These are phyloP conservation scores for Gymnoscopelus braueri DNA, from an alignment of 2,797 vertebrate genomes.

Conservation along the genomic window DNA sequence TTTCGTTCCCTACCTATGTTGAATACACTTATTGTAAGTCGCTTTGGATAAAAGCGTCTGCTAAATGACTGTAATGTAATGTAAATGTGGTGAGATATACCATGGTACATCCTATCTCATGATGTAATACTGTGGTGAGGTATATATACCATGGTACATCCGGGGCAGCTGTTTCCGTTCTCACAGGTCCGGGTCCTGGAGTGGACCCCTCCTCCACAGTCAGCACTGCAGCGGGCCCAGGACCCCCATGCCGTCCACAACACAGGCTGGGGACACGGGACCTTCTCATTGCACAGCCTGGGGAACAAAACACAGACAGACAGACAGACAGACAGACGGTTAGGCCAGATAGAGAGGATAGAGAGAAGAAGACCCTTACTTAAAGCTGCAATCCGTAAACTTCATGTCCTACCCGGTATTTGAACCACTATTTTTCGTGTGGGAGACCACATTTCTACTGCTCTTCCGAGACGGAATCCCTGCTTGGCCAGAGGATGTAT, in stretches of 20 bases:
- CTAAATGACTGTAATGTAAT: too few relatives aligned
- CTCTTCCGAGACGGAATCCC: too few relatives aligned
- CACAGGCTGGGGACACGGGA: conserved; percentile 87
- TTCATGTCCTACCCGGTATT: too few relatives aligned
- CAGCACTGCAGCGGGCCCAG: conserved; percentile 91
- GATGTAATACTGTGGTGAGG: conserved; percentile 74
- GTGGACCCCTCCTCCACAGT: conserved; percentile 93
- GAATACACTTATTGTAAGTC: too few relatives aligned
- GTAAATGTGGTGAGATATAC: too few relatives aligned
- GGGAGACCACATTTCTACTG: too few relatives aligned
- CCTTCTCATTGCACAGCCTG: conserved; percentile 91
- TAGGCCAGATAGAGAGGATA: not conserved
- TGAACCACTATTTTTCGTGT: too few relatives aligned
- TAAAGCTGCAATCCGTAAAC: too few relatives aligned
- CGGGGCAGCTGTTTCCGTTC: conserved; percentile 90
- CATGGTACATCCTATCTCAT: too few relatives aligned
- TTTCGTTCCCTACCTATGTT: too few relatives aligned
- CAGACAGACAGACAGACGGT: not conserved
- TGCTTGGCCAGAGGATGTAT: too few relatives aligned
- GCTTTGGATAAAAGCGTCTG: too few relatives aligned
- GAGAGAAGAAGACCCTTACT: not conserved
- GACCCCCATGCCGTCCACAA: conserved; percentile 91
- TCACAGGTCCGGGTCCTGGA: conserved; percentile 89
- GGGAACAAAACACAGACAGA: conserved; percentile 11
- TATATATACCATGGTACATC: conserved; percentile 85